These are phyloP conservation scores for Glaucopsyche alexis DNA, from an alignment of 2,888 invertebrate genomes.

Conservation along the genomic window DNA sequence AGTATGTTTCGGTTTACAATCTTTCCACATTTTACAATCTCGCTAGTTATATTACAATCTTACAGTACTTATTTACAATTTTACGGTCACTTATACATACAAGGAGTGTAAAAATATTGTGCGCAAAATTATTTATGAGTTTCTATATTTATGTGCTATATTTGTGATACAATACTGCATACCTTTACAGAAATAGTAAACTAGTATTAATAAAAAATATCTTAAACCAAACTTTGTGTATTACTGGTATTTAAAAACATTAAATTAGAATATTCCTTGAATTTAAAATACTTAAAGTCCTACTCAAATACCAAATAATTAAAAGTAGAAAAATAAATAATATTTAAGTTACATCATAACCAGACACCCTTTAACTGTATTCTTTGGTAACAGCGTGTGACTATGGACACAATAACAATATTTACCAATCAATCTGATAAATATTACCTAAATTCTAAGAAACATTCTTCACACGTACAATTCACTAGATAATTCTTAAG, in stretches of 20 bases:
- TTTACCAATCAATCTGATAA: slow-evolving; percentile 34
- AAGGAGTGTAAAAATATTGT: background rate
- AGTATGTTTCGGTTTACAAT: too few species aligned
- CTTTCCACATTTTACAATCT: too few species aligned
- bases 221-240: background rate
- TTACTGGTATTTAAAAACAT: too few species aligned
- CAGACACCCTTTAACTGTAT: slow-evolving; percentile 39
- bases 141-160: background rate
- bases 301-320: slow-evolving; percentile 20
- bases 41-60: too few species aligned
- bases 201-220: background rate
- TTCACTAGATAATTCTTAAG: slow-evolving; percentile 47
- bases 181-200: background rate
- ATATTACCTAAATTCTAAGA: slow-evolving; percentile 34
- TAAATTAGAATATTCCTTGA: background rate
- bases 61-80: too few species aligned
- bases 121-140: background rate
- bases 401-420: slow-evolving; percentile 38
- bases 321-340: slow-evolving; percentile 37
- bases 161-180: slow-evolving; percentile 2
- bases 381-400: slow-evolving; percentile 46
- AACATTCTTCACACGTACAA: slow-evolving; percentile 46
- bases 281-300: background rate
- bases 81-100: too few species aligned
- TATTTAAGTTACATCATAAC: slow-evolving; percentile 32